A percentile compares a stretch with the other conserved stretches of the same genome.
Evolutionary conservation across 1,140 invertebrate genomes (phyloP).

Genomic region (Octopus sinensis): DNA sequence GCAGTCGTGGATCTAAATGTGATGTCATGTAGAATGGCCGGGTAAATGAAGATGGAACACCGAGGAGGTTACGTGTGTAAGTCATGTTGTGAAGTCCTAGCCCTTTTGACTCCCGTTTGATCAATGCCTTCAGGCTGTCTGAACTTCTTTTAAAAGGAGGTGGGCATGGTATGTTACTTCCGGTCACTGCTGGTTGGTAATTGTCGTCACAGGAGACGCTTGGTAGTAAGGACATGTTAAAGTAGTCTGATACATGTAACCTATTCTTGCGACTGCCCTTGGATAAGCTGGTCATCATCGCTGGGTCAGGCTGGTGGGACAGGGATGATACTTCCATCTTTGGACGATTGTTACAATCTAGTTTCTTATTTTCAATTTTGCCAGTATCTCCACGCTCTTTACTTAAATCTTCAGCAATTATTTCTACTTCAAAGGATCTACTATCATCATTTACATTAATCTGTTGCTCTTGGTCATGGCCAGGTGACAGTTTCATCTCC

Average conservation of each 20-base stretch:
- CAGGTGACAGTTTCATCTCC: not conserved
- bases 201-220: not conserved
- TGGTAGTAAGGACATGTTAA: not conserved
- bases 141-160: not conserved
- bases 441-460: not conserved
- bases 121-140: not conserved
- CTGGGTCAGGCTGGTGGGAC: not conserved
- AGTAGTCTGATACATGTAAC: not conserved
- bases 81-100: not conserved
- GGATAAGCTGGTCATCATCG: not conserved
- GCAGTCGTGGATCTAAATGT: not conserved
- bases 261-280: too few species aligned
- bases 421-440: not conserved
- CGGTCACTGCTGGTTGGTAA: not conserved
- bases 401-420: not conserved
- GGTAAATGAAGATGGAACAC: not conserved
- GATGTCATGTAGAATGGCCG: not conserved
- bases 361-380: not conserved
- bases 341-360: not conserved
- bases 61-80: not conserved
- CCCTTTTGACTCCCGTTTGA: not conserved
- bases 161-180: not conserved
- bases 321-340: not conserved
- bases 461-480: not conserved
- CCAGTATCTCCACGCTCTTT: not conserved